These are phyloP conservation scores for Prunella fulvescens DNA, from an alignment of 2,113 vertebrate species.

Conservation along the genomic window DNA sequence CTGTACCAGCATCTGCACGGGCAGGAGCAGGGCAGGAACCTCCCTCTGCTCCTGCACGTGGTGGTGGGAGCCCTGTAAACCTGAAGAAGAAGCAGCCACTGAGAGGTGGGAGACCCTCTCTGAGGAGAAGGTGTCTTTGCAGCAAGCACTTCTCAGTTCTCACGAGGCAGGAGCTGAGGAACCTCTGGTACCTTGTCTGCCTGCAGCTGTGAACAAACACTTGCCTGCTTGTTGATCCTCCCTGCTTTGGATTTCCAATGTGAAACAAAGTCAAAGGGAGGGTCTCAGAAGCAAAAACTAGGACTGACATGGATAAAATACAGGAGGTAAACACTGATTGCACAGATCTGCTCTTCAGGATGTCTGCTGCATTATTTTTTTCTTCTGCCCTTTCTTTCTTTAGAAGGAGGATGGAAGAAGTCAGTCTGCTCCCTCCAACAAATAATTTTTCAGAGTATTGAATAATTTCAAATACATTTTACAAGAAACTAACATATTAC, in stretches of 20 bases:
- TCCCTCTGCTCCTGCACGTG: not conserved
- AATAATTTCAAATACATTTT: not conserved
- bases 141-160: not conserved
- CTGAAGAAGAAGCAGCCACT: fast-evolving
- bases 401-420: not conserved
- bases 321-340: fast-evolving
- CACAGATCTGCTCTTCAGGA: not conserved
- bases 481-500: not conserved
- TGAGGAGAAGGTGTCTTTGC: fast-evolving
- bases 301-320: not conserved
- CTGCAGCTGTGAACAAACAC: not conserved
- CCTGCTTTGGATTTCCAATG: not conserved
- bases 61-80: not conserved
- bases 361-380: not conserved
- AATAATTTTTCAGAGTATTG: not conserved
- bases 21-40: not conserved
- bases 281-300: not conserved
- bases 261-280: not conserved
- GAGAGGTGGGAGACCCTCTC: not conserved
- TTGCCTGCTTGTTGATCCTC: not conserved
- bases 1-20: fast-evolving
- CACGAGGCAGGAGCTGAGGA: not conserved
- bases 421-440: not conserved
- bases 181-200: not conserved
- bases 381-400: not conserved